phyloP scores from a whole-genome alignment of 2,113 vertebrate species.

The Oxygymnocypris stewartii region DNA sequence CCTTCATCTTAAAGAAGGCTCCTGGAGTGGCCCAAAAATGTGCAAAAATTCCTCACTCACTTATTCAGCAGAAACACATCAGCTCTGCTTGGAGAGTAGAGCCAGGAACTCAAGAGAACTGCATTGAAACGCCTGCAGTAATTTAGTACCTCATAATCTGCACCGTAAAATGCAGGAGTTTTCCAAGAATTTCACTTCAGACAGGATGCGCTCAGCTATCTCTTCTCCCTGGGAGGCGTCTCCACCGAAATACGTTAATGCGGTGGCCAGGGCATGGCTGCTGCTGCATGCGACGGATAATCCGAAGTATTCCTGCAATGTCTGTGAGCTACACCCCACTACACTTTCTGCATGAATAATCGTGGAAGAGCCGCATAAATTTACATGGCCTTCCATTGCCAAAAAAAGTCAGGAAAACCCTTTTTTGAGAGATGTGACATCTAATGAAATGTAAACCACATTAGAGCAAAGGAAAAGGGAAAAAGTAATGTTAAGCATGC shows the following conservation, averaged over 20 bases:
- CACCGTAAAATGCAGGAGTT: slow-evolving; percentile 71
- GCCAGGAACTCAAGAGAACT: slow-evolving; percentile 67
- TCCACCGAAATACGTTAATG: slow-evolving; percentile 39
- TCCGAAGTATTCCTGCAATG: slow-evolving; percentile 51
- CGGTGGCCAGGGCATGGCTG: slow-evolving; percentile 28
- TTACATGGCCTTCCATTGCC: slow-evolving; percentile 34
- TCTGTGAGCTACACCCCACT: slow-evolving; percentile 42
- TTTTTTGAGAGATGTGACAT: slow-evolving; percentile 35
- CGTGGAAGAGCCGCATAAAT: slow-evolving; percentile 36
- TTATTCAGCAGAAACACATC: slow-evolving; percentile 49
- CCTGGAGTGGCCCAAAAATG: slow-evolving; percentile 73
- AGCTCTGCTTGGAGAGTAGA: slow-evolving; percentile 57
- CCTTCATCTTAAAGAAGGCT: slow-evolving; percentile 79
- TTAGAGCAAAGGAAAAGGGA: not conserved
- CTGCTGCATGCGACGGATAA: slow-evolving; percentile 59
- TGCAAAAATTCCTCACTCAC: slow-evolving; percentile 62
- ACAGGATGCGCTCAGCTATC: slow-evolving; percentile 70
- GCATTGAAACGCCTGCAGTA: slow-evolving; percentile 73
- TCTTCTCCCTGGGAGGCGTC: slow-evolving; percentile 51
- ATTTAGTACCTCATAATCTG: slow-evolving; percentile 71
- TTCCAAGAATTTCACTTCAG: slow-evolving; percentile 77
- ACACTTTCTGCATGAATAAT: slow-evolving; percentile 48
- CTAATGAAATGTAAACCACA: slow-evolving; percentile 28
- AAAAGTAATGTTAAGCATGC: not conserved
- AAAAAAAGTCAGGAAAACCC: slow-evolving; percentile 51